Conservation (phyloP, 2,797 vertebrate genomes). For the Varecia variegata region DNA sequence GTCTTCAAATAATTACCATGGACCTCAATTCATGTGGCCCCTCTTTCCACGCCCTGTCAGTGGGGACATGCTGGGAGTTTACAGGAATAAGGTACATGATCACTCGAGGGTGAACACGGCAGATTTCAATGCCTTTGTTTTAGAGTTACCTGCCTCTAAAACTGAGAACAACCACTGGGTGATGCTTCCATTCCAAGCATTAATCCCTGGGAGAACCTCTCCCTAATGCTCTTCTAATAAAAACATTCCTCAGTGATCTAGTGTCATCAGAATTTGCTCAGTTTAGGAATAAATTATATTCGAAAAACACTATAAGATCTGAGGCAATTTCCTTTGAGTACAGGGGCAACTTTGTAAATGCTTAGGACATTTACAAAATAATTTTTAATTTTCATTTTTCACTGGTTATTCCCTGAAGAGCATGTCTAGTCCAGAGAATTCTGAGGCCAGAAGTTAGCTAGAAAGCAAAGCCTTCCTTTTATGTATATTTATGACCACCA, state of each 20-base stretch:
- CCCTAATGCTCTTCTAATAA: not conserved
- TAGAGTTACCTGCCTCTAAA: not conserved
- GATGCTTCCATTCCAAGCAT: not conserved
- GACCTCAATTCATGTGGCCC: not conserved
- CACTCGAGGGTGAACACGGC: not conserved
- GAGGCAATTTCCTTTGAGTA: not conserved
- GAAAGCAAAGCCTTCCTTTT: not conserved
- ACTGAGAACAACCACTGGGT: not conserved
- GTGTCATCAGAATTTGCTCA: not conserved
- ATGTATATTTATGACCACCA: not conserved
- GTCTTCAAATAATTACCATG: not conserved
- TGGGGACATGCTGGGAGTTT: not conserved
- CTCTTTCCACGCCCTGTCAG: not conserved
- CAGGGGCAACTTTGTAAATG: not conserved
- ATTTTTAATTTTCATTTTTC: slow-evolving; percentile 31
- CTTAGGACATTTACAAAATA: not conserved
- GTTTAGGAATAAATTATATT: not conserved
- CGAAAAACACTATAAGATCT: not conserved
- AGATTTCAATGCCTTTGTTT: not conserved
- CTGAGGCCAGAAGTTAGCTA: not conserved
- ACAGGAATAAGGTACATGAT: not conserved
- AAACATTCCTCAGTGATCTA: not conserved
- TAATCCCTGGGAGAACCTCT: not conserved
- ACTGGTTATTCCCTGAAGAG: not conserved
- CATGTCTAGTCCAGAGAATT: not conserved